These are phyloP conservation scores for Dione vanillae DNA, from an alignment of 2,888 invertebrate genomes.

Conservation along the genomic window DNA sequence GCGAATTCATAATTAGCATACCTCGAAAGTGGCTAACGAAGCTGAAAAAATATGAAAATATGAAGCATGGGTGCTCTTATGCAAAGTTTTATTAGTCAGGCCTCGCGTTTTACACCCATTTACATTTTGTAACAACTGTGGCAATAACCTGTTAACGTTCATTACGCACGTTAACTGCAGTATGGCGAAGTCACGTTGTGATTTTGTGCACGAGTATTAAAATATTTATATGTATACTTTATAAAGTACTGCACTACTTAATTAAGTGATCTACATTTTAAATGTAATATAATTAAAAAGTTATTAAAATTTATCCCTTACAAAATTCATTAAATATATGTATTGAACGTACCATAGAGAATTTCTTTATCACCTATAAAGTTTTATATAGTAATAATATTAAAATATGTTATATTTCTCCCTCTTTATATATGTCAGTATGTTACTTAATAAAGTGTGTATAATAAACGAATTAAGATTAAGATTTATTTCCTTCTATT, in stretches of 20 bases:
- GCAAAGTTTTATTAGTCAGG: constrained; percentile 27
- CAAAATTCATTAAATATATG: no score
- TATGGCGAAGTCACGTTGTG: constrained; percentile 12
- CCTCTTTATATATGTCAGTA: no score
- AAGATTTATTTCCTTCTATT: neutral
- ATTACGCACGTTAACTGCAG: neutral
- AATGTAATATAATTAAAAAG: no score
- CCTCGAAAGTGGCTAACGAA: constrained; percentile 35
- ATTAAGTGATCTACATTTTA: no score
- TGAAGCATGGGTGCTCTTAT: constrained; percentile 22
- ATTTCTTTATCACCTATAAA: no score
- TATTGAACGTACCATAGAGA: no score
- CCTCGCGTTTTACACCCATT: constrained; percentile 22
- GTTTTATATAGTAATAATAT: no score
- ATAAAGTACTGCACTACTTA: no score
- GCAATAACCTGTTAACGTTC: constrained; percentile 21
- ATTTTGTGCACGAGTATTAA: constrained; percentile 5
- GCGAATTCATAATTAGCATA: constrained; percentile 32
- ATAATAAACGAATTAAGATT: neutral
- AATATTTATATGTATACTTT: neutral
- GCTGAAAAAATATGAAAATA: constrained; percentile 32
- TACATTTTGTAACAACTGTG: constrained; percentile 26
- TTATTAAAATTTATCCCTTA: no score
- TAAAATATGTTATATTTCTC: no score
- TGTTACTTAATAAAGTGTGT: no score